Conservation (phyloP, 1,140 invertebrate genomes). For the Brachionus sp. region DNA sequence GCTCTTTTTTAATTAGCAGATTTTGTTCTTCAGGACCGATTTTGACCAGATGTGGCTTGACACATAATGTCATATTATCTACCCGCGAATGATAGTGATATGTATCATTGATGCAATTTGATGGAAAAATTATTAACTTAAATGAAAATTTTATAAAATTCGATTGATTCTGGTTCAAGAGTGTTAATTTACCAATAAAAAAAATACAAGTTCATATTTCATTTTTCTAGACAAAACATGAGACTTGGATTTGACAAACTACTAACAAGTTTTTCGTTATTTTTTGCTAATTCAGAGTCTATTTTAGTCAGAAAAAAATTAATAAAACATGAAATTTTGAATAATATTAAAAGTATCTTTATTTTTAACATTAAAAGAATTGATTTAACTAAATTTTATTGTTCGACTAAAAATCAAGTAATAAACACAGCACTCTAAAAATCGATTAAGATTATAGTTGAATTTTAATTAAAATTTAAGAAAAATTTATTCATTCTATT, state of each 20-base stretch:
- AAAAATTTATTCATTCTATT: not conserved
- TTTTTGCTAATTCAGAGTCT: not conserved
- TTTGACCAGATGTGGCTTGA: slow-evolving; percentile 8
- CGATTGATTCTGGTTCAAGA: not conserved
- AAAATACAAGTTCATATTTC: not conserved
- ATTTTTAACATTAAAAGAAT: not conserved
- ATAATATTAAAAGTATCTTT: not conserved
- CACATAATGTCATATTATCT: not conserved
- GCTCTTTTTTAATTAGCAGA: not conserved
- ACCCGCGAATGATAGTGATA: not conserved
- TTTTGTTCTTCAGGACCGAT: not conserved
- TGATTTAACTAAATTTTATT: not conserved
- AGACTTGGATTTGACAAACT: not conserved
- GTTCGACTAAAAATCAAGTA: not conserved
- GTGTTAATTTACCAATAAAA: not conserved
- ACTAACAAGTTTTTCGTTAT: not conserved
- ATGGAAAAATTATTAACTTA: not conserved
- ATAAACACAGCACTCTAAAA: not conserved
- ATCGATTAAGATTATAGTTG: not conserved
- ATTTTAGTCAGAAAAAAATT: not conserved
- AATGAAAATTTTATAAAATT: not conserved
- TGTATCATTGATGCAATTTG: not conserved
- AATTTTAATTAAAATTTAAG: too few species aligned
- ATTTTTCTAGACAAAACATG: not conserved
- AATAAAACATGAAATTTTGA: slow-evolving; percentile 32